A percentile compares a stretch with the other conserved stretches of the same genome.
phyloP scores from a whole-genome alignment of 2,113 vertebrate species.

The Microtus richardsoni region DNA sequence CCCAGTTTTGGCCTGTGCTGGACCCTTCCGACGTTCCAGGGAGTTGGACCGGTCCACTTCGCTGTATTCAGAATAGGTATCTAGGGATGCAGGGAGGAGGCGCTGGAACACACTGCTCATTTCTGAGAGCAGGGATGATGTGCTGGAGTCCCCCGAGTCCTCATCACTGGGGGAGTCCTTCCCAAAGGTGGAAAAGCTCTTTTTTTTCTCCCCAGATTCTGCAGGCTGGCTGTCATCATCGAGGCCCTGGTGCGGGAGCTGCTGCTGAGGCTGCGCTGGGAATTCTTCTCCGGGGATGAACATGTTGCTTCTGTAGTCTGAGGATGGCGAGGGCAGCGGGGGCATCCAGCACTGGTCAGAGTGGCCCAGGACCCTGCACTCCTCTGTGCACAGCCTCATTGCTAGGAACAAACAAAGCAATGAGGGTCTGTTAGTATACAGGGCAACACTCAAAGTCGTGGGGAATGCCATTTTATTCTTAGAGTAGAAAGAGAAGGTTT shows the following conservation, averaged over 20 bases:
- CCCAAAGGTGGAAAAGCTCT: constrained; percentile 97
- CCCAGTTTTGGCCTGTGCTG: constrained; percentile 90
- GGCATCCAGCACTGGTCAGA: constrained; percentile 99
- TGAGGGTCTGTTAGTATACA: not conserved
- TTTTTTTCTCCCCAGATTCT: constrained; percentile 90
- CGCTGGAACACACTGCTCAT: constrained; percentile 99
- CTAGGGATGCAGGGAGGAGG: constrained; percentile 93
- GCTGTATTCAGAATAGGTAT: constrained; percentile 90
- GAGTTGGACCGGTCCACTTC: constrained; percentile 90
- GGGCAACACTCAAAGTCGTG: not conserved
- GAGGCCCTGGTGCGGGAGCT: constrained; percentile 78
- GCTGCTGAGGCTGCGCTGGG: constrained; percentile 84
- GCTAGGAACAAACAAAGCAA: constrained; percentile 84
- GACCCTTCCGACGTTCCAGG: constrained; percentile 93
- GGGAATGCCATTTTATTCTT: not conserved
- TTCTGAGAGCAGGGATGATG: constrained; percentile 94
- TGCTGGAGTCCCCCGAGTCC: constrained; percentile 85
- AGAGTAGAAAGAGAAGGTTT: not conserved
- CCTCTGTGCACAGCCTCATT: constrained; percentile 96
- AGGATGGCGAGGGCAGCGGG: constrained; percentile 91
- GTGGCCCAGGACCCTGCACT: constrained; percentile 96
- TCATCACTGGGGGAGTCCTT: constrained; percentile 89
- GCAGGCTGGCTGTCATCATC: constrained; percentile 90
- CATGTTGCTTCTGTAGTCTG: constrained; percentile 96
- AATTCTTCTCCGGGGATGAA: constrained; percentile 97